Conservation (phyloP, 92 coral and sea anemone species). For the Pocillopora meandrina region DNA sequence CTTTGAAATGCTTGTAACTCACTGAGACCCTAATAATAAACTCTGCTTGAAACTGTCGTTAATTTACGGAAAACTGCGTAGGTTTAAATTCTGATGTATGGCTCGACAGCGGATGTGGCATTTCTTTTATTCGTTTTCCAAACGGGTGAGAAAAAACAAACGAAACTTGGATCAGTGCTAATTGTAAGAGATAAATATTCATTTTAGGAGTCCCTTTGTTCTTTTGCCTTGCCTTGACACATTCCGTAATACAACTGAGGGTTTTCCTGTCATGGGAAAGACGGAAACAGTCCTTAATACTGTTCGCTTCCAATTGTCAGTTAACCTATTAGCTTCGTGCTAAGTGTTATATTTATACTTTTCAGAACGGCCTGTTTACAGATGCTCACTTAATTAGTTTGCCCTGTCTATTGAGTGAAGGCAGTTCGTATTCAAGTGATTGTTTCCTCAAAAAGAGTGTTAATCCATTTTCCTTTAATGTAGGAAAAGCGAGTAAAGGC, state of each 20-base stretch:
- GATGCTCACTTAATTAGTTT: slow-evolving; percentile 22
- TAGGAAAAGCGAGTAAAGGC: background rate
- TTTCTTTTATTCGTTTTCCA: background rate
- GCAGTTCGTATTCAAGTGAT: slow-evolving; percentile 14
- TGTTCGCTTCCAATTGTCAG: background rate
- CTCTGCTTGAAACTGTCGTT: background rate
- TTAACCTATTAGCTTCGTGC: background rate
- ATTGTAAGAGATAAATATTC: background rate
- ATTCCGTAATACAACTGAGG: background rate
- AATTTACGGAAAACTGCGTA: background rate
- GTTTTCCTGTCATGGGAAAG: background rate
- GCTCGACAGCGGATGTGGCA: background rate
- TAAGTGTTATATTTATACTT: background rate
- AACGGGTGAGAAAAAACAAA: slow-evolving; percentile 15
- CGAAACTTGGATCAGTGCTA: slow-evolving; percentile 4
- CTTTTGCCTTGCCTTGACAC: background rate
- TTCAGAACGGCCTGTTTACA: background rate
- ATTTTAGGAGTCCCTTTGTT: background rate
- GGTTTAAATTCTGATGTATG: background rate
- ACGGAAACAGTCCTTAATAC: too few species aligned
- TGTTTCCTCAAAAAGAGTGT: slow-evolving; percentile 2
- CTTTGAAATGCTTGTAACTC: background rate
- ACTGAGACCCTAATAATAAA: background rate
- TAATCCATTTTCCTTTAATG: slow-evolving; percentile 23
- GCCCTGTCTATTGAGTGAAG: background rate